Evolutionary conservation across 2,113 vertebrate genomes (phyloP).

Genomic region (Oplegnathus fasciatus): DNA sequence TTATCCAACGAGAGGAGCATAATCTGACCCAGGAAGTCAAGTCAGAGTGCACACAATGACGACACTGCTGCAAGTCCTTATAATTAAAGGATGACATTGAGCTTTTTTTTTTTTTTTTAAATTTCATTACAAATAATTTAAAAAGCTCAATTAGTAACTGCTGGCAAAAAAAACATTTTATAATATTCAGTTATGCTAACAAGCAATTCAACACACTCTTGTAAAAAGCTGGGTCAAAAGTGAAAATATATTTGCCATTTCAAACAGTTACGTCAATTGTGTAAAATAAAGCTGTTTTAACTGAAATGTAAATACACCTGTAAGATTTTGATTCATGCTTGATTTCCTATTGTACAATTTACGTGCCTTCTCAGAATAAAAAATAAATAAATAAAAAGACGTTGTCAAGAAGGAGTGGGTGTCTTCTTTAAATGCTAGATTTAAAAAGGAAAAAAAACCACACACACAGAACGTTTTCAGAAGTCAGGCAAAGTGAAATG

Average conservation of each 20-base stretch:
- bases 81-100: neutral
- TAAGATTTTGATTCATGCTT: neutral
- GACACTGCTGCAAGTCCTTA: neutral
- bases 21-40: neutral
- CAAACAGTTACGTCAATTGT: neutral
- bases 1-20: neutral
- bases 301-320: constrained; percentile 15
- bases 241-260: constrained; percentile 20
- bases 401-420: constrained; percentile 8
- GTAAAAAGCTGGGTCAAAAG: constrained; percentile 1
- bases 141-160: neutral
- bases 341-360: neutral
- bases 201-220: neutral
- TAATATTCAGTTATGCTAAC: neutral
- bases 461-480: neutral
- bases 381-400: neutral
- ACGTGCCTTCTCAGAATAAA: neutral
- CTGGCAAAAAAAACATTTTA: neutral
- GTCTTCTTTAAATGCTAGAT: constrained; percentile 43
- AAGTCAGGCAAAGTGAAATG: constrained; percentile 1
- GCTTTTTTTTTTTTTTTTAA: too few relatives aligned
- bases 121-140: too few relatives aligned
- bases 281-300: neutral
- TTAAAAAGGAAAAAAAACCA: neutral
- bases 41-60: neutral